phyloP scores from a whole-genome alignment of 2,113 vertebrate genomes.

The Shinisaurus crocodilurus region DNA sequence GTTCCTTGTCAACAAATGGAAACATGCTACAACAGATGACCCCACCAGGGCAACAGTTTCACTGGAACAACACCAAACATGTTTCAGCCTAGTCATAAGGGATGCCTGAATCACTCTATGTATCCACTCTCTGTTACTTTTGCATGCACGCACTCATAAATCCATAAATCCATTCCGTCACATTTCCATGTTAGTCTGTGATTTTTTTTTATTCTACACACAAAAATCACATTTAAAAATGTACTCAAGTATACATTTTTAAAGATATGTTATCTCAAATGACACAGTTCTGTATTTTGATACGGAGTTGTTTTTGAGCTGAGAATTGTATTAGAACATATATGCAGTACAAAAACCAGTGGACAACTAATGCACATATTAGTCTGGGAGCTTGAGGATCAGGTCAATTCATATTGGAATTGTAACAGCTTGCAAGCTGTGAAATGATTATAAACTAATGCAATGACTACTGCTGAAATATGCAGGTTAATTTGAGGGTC shows the following conservation, averaged over 20 bases:
- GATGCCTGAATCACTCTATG: neutral
- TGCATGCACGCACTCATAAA: too few species aligned
- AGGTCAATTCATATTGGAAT: neutral
- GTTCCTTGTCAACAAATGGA: neutral
- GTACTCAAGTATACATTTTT: neutral
- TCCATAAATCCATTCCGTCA: neutral
- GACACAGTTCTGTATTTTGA: neutral
- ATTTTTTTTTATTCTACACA: neutral
- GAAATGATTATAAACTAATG: conserved; percentile 11
- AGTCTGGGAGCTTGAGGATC: neutral
- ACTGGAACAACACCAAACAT: neutral
- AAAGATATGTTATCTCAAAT: neutral
- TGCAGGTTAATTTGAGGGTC: conserved; percentile 23
- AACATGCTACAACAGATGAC: neutral
- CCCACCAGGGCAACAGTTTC: neutral
- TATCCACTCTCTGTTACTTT: neutral
- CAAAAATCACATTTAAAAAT: neutral
- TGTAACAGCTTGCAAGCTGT: conserved; percentile 13
- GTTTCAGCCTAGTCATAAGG: neutral
- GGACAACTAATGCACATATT: neutral
- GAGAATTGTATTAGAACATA: neutral
- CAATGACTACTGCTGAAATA: conserved; percentile 10
- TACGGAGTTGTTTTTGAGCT: neutral
- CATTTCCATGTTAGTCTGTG: neutral
- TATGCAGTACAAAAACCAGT: neutral